Conservation (phyloP, 1,140 invertebrate species). For the Pachypsylla venusta region DNA sequence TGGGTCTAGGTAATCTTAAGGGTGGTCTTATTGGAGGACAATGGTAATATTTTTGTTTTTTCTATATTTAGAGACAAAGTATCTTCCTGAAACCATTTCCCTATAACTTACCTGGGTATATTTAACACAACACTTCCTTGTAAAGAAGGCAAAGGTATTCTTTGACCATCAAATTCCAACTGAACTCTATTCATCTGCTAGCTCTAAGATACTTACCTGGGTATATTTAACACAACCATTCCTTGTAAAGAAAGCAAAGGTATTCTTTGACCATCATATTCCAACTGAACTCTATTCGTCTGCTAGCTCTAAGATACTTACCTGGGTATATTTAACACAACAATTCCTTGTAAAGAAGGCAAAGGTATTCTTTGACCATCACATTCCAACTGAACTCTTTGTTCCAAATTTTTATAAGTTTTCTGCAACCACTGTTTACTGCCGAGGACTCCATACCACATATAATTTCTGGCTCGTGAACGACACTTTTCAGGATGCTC, state of each 20-base stretch:
- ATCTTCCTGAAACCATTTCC: not conserved
- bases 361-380: slow-evolving; percentile 81
- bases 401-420: slow-evolving; percentile 92
- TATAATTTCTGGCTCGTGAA: slow-evolving; percentile 85
- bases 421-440: slow-evolving; percentile 39
- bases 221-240: slow-evolving; percentile 90
- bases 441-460: slow-evolving; percentile 94
- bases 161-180: slow-evolving; percentile 47
- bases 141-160: slow-evolving; percentile 74
- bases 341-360: slow-evolving; percentile 89
- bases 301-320: slow-evolving; percentile 27
- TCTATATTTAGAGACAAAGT: too few species aligned
- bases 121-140: slow-evolving; percentile 93
- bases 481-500: slow-evolving; percentile 96
- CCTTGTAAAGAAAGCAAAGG: slow-evolving; percentile 82
- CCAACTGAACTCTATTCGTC: not conserved
- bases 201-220: slow-evolving; percentile 46
- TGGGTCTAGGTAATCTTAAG: too few species aligned
- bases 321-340: slow-evolving; percentile 93
- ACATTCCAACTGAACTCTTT: slow-evolving; percentile 82
- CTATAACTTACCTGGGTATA: slow-evolving; percentile 59
- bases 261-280: slow-evolving; percentile 51
- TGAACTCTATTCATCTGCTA: not conserved
- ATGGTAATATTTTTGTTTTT: too few species aligned
- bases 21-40: too few species aligned